Base-by-base conservation (phyloP, 1,140 invertebrate species). In the Drosophila aff. region DNA sequence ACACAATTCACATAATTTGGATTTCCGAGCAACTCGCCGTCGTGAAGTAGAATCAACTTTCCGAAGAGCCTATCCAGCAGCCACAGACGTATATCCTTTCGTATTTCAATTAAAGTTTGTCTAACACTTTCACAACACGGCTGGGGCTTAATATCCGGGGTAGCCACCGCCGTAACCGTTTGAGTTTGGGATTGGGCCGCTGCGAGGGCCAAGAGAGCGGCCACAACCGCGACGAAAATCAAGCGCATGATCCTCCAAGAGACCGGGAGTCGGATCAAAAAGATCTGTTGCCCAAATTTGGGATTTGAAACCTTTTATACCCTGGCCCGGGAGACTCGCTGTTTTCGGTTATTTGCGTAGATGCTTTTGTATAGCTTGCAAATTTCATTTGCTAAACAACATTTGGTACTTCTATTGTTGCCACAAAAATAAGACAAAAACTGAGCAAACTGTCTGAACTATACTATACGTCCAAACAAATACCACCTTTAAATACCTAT, bases 111-210 rank as follows among this genome's bases (percentile, higher is more conserved):
- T 21, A 87, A 69, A 40, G 84, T 89, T 89, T 87, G 84, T 28
- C 84, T 44, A 52, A 87, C 83, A 89, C 85, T 78, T 83, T 87
- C 85, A 83, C 83, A 87, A 71, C 83, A 87, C 38, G 83, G 43
- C 40, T 63, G 44, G 2, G 65, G 18, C n/a, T 74, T 73, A 36
- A 57, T 31, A 40, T 71, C 62, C 26, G 72, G 46, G 15, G 61
- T 58, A 64, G 60, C 57, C 36, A 81, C 66, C n/a, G 57, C 77
- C 15, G 83, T 74, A 21, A 59, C 50, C 41, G 67, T 40, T 28
- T 61, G 40, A n/a, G 81, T 58, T 47, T 79, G 67, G 33, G 83
- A 82, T 66, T 73, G 69, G n/a, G 80, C 52, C 36, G 49, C 64
- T 40, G 55, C 77, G 77, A 81, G 31, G 75, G 77, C 73, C 50